These are phyloP conservation scores for Brenthis ino DNA, from an alignment of 2,888 invertebrate species.

Conservation along the genomic window DNA sequence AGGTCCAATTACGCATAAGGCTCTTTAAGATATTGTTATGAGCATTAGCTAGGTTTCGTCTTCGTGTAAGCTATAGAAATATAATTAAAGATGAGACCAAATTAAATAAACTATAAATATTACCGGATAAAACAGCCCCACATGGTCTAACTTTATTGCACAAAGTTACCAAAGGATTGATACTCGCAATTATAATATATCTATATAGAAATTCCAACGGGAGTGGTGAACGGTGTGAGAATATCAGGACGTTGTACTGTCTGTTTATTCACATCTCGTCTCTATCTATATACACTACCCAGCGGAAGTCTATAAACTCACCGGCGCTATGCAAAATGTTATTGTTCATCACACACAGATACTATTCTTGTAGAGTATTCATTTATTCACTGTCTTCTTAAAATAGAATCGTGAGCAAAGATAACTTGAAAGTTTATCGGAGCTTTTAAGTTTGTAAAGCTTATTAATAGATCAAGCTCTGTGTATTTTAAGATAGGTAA, in stretches of 20 bases:
- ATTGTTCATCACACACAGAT: slow-evolving; percentile 50
- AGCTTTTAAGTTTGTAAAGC: neutral
- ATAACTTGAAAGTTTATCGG: neutral
- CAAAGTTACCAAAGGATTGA: too few relatives aligned
- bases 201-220: neutral
- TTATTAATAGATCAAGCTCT: neutral
- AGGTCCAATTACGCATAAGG: too few relatives aligned
- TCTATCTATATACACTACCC: slow-evolving; percentile 21
- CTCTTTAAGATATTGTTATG: too few relatives aligned
- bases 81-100: too few relatives aligned
- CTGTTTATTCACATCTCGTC: slow-evolving; percentile 40
- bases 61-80: too few relatives aligned
- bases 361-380: slow-evolving; percentile 22
- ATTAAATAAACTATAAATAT: too few relatives aligned
- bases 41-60: too few relatives aligned
- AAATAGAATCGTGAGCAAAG: slow-evolving; percentile 16
- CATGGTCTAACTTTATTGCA: too few relatives aligned
- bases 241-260: slow-evolving; percentile 13
- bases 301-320: slow-evolving; percentile 57
- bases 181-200: slow-evolving; percentile 37
- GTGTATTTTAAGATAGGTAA: too few relatives aligned
- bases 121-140: too few relatives aligned
- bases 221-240: neutral
- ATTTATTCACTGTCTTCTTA: neutral
- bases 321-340: slow-evolving; percentile 55